A percentile compares a stretch with the other conserved stretches of the same genome.
Evolutionary conservation across 1,140 invertebrate genomes (phyloP).

Genomic region (Drosophila suzukii): DNA sequence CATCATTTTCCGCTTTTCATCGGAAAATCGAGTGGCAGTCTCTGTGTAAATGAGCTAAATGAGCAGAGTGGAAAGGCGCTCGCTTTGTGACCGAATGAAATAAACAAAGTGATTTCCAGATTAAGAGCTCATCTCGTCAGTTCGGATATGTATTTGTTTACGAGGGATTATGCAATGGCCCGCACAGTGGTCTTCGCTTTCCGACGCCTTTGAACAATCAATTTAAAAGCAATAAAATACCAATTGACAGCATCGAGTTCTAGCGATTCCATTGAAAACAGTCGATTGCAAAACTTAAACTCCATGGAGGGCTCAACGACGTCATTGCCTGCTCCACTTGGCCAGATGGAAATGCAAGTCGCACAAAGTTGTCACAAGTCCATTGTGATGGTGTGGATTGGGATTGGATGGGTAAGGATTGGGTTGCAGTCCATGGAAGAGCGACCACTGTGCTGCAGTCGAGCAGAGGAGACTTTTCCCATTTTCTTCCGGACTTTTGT

Average conservation of each 20-base stretch:
- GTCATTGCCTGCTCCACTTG: constrained; percentile 28
- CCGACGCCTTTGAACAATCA: constrained; percentile 33
- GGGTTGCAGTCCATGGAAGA: constrained; percentile 50
- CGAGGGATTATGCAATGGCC: constrained; percentile 70
- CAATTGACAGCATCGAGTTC: constrained; percentile 73
- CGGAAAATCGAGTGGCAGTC: constrained; percentile 19
- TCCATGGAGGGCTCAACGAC: constrained; percentile 12
- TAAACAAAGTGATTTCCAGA: constrained; percentile 77
- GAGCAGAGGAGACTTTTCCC: constrained; percentile 25
- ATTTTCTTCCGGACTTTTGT: constrained; percentile 65
- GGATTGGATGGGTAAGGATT: constrained; percentile 36
- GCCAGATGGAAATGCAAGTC: constrained; percentile 47
- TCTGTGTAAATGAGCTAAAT: constrained; percentile 66
- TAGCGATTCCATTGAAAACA: constrained; percentile 37
- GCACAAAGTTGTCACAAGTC: constrained; percentile 25
- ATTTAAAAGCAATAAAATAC: constrained; percentile 78
- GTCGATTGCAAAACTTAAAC: constrained; percentile 61
- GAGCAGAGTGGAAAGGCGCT: constrained; percentile 60
- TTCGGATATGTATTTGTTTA: constrained; percentile 59
- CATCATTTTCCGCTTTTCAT: constrained; percentile 47
- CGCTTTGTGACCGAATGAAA: constrained; percentile 55
- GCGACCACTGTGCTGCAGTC: constrained; percentile 63
- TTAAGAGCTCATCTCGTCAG: constrained; percentile 53
- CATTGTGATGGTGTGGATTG: constrained; percentile 57
- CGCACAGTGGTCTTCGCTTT: constrained; percentile 59